A percentile compares a stretch with the other conserved stretches of the same genome.
Evolutionary conservation across 2,113 vertebrate genomes (phyloP).

Genomic region (Limnothrissa miodon): DNA sequence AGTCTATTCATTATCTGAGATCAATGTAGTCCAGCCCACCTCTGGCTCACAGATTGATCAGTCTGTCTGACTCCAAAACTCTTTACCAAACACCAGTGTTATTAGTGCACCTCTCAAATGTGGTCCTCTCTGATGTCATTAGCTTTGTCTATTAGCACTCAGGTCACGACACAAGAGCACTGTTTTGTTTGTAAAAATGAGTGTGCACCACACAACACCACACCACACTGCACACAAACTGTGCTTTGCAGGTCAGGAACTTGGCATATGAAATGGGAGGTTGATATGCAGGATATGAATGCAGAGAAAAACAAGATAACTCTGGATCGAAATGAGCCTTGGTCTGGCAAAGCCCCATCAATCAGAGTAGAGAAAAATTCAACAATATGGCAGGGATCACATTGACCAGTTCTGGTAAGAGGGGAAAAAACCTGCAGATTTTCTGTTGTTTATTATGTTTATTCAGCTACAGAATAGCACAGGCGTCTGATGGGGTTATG

Average conservation of each 20-base stretch:
- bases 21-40: constrained; percentile 12
- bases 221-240: neutral
- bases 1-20: constrained; percentile 12
- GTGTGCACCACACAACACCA: neutral
- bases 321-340: neutral
- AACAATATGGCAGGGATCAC: neutral
- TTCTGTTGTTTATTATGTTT: no score
- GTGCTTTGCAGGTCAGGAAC: neutral
- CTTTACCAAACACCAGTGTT: neutral
- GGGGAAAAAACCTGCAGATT: no score
- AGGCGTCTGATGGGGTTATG: no score
- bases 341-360: neutral
- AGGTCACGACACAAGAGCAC: neutral
- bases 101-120: neutral
- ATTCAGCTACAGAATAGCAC: no score
- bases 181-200: neutral
- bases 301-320: neutral
- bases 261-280: neutral
- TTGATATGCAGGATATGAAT: neutral
- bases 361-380: neutral
- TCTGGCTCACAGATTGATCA: constrained; percentile 9
- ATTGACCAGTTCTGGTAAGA: no score
- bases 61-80: neutral
- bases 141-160: neutral
- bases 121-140: neutral